A percentile compares a stretch with the other conserved stretches of the same genome.
These are phyloP conservation scores for Rhamnusium bicolor DNA, from an alignment of 2,888 invertebrate genomes.

Conservation along the genomic window DNA sequence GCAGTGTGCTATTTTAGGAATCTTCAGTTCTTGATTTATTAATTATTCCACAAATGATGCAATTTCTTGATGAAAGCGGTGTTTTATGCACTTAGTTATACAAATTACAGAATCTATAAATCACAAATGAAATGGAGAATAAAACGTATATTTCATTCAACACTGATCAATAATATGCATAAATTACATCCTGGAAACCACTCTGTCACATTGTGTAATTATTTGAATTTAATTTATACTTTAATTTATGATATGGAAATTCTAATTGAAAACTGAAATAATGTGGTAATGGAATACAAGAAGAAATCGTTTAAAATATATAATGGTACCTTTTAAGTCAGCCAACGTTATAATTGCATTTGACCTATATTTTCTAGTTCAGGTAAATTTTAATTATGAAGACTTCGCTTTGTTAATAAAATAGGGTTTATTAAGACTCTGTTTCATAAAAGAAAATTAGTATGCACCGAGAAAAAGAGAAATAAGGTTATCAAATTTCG, in stretches of 20 bases:
- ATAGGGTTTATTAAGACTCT: neutral
- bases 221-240: conserved; percentile 37
- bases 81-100: conserved; percentile 21
- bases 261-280: conserved; percentile 12
- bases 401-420: neutral
- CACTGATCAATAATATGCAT: conserved; percentile 46
- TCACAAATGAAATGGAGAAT: conserved; percentile 15
- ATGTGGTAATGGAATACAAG: neutral
- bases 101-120: conserved; percentile 22
- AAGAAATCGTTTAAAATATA: neutral
- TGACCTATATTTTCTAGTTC: conserved; percentile 19
- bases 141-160: conserved; percentile 20
- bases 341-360: neutral
- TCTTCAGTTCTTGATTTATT: conserved; percentile 10
- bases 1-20: conserved; percentile 9
- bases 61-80: conserved; percentile 13
- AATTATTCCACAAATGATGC: conserved; percentile 26
- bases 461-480: too few relatives aligned
- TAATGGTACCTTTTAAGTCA: conserved; percentile 1
- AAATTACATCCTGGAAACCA: conserved; percentile 30
- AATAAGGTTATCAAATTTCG: too few relatives aligned
- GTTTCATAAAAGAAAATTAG: too few relatives aligned
- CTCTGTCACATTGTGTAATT: conserved; percentile 33
- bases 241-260: conserved; percentile 22
- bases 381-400: neutral